Evolutionary conservation across 2,797 vertebrate genomes (phyloP).

Genomic region (Nyctalus aviator): DNA sequence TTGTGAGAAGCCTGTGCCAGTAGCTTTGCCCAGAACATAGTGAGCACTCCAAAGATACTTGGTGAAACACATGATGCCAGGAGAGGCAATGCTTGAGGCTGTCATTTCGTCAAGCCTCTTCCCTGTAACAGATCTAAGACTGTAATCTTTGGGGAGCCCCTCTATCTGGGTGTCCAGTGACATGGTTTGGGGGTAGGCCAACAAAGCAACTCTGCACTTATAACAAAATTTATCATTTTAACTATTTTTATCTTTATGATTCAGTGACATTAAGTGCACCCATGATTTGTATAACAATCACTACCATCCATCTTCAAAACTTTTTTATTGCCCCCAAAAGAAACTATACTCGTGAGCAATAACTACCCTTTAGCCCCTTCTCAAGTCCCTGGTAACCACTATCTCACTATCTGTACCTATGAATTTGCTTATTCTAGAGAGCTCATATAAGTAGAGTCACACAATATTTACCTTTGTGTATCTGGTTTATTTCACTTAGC

Average conservation of each 20-base stretch:
- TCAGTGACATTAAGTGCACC: background rate
- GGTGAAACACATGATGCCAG: background rate
- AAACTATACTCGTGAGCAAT: background rate
- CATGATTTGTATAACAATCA: background rate
- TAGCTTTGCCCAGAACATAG: background rate
- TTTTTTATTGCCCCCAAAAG: background rate
- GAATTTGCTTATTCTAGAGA: background rate
- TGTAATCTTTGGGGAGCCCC: background rate
- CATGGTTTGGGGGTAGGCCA: background rate
- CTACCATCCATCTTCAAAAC: background rate
- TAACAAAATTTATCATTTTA: background rate
- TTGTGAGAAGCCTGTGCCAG: background rate
- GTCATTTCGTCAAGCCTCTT: background rate
- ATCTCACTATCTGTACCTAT: background rate
- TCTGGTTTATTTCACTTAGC: constrained; percentile 1
- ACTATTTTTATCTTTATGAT: background rate
- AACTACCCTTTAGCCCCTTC: background rate
- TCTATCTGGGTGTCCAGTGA: background rate
- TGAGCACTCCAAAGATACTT: background rate
- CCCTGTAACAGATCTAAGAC: background rate
- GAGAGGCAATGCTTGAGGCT: background rate
- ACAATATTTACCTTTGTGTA: background rate
- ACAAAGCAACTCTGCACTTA: background rate
- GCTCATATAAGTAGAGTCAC: background rate
- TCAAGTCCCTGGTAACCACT: background rate